phyloP scores from a whole-genome alignment of 2,113 vertebrate genomes.

The Leiothrix lutea region DNA sequence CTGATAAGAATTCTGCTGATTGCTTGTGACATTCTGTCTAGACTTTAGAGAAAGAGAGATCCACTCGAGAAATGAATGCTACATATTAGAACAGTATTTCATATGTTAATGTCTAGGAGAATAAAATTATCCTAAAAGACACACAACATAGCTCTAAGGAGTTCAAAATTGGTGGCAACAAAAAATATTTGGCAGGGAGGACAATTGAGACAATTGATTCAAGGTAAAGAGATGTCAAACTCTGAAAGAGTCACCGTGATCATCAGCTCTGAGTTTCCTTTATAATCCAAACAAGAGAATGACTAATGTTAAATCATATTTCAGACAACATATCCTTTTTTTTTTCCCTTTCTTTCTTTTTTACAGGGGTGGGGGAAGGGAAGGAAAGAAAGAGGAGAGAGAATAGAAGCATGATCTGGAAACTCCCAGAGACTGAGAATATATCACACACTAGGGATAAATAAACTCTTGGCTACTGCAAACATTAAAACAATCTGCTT shows the following conservation, averaged over 20 bases:
- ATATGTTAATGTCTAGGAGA: slow-evolving; percentile 41
- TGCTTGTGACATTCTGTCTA: slow-evolving; percentile 69
- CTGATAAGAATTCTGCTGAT: slow-evolving; percentile 69
- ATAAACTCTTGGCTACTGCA: not conserved
- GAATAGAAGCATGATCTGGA: not conserved
- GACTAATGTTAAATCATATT: not conserved
- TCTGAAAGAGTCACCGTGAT: not conserved
- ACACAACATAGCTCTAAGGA: not conserved
- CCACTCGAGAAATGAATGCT: slow-evolving; percentile 29
- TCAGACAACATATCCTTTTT: not conserved
- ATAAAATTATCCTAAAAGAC: slow-evolving; percentile 52
- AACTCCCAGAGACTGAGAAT: not conserved
- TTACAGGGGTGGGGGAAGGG: not conserved
- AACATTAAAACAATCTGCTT: not conserved
- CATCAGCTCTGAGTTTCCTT: not conserved
- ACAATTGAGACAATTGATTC: not conserved
- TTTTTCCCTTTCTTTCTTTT: not conserved
- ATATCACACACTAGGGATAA: not conserved
- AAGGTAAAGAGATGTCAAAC: not conserved
- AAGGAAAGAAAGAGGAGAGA: not conserved
- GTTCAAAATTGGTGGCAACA: not conserved
- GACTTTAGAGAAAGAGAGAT: slow-evolving; percentile 18
- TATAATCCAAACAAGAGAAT: not conserved
- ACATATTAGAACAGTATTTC: slow-evolving; percentile 39
- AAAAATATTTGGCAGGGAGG: not conserved